phyloP scores from a whole-genome alignment of 2,113 vertebrate genomes.

The Diadophis punctatus region DNA sequence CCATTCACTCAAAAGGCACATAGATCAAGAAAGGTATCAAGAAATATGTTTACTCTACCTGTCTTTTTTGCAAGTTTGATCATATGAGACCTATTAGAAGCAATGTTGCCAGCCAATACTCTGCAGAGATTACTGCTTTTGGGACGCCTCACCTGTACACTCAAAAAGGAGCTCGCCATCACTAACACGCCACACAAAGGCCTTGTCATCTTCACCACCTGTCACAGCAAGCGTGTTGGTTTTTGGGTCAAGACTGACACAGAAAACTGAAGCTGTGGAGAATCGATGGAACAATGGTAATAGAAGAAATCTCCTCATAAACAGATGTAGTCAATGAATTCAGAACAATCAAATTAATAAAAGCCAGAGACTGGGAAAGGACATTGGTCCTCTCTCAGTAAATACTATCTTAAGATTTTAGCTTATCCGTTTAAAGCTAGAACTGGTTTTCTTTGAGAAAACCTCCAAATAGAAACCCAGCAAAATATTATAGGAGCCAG shows the following conservation, averaged over 20 bases:
- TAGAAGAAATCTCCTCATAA: not conserved
- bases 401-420: not conserved
- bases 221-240: conserved; percentile 86
- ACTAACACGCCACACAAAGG: conserved; percentile 86
- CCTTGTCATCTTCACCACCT: conserved; percentile 91
- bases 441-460: not conserved
- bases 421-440: not conserved
- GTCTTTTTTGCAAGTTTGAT: not conserved
- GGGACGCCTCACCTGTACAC: conserved; percentile 79
- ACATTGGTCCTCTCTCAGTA: not conserved
- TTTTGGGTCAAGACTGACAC: conserved; percentile 86
- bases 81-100: not conserved
- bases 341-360: not conserved
- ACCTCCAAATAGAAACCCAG: not conserved
- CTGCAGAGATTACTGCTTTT: not conserved
- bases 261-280: conserved; percentile 85
- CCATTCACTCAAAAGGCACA: not conserved
- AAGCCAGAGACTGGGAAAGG: not conserved
- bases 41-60: not conserved
- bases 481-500: not conserved
- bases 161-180: conserved; percentile 88
- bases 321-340: not conserved
- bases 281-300: not conserved
- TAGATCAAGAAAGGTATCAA: not conserved
- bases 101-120: not conserved